Percentiles rank a stretch among this genome's conserved stretches.
Conservation (phyloP, 2,888 invertebrate genomes). For the Calameuta pallipes region DNA sequence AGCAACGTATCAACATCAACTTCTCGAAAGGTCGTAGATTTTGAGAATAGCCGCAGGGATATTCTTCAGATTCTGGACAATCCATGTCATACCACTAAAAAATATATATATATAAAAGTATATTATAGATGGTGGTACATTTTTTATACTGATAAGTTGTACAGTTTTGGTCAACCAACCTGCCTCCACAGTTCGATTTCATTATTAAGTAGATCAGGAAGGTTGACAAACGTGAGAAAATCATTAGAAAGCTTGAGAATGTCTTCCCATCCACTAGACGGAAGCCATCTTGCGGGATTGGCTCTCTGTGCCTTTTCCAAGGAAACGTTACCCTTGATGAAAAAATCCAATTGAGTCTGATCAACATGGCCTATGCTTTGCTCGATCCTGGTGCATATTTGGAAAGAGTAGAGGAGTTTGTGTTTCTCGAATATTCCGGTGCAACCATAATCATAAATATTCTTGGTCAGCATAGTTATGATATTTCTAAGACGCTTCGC, state of each 20-base stretch:
- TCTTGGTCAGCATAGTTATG: constrained; percentile 85
- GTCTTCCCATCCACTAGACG: constrained; percentile 85
- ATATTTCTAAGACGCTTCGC: constrained; percentile 82
- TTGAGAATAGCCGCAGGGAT: constrained; percentile 79
- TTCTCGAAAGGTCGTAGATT: constrained; percentile 75
- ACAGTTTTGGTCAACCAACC: constrained; percentile 65
- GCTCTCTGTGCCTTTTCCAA: constrained; percentile 77
- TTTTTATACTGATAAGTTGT: neutral
- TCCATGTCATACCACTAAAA: constrained; percentile 87
- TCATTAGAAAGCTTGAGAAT: constrained; percentile 78
- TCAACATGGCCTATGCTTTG: constrained; percentile 74
- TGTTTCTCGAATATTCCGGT: constrained; percentile 93
- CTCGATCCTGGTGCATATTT: constrained; percentile 87
- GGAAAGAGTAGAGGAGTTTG: constrained; percentile 90
- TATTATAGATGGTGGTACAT: neutral
- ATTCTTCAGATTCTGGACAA: constrained; percentile 78
- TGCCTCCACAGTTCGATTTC: constrained; percentile 74
- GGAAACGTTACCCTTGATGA: constrained; percentile 87
- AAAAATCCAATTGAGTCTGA: constrained; percentile 86
- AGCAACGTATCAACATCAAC: constrained; percentile 88
- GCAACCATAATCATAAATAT: constrained; percentile 91
- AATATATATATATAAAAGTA: constrained; percentile 26
- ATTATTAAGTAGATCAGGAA: constrained; percentile 73
- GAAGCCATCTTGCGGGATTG: constrained; percentile 81
- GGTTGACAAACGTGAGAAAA: constrained; percentile 74